Percentiles rank a stretch among this genome's conserved stretches.
Evolutionary conservation across 2,888 invertebrate species (phyloP).

Genomic region (Agrochola circellaris): DNA sequence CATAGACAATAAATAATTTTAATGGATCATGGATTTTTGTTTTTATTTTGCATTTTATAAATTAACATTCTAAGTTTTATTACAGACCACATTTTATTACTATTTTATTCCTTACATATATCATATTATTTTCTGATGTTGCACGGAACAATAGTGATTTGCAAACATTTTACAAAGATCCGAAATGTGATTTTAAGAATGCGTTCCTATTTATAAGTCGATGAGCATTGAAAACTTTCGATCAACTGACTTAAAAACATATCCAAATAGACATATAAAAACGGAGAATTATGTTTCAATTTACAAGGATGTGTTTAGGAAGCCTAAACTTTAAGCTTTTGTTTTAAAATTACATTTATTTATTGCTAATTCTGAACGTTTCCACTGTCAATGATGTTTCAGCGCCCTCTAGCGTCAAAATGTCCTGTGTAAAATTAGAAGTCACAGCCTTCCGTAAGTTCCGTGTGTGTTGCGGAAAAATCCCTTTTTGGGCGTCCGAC

Average conservation of each 20-base stretch:
- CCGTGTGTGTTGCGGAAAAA: constrained; percentile 91
- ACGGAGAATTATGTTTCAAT: rapidly evolving
- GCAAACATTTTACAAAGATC: constrained; percentile 63
- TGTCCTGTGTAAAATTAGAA: constrained; percentile 88
- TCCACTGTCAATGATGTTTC: constrained; percentile 70
- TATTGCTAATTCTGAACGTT: constrained; percentile 75
- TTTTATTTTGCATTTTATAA: constrained; percentile 16
- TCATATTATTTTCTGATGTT: constrained; percentile 22
- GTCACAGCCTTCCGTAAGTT: constrained; percentile 90
- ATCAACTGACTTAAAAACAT: constrained; percentile 11
- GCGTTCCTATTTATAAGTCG: constrained; percentile 68
- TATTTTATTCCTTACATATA: not conserved
- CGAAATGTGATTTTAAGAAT: constrained; percentile 74
- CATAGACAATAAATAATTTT: constrained; percentile 61
- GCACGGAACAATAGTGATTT: constrained; percentile 32
- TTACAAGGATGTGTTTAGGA: rapidly evolving
- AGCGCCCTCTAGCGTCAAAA: constrained; percentile 86
- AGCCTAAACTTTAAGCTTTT: not conserved
- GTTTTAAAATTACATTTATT: constrained; percentile 16
- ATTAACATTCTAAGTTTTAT: not conserved
- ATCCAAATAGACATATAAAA: not conserved
- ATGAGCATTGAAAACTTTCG: not conserved
- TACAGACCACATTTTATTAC: not conserved
- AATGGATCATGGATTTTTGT: constrained; percentile 16
- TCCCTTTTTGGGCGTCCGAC: constrained; percentile 93